These are phyloP conservation scores for Tenthredo amoena DNA, from an alignment of 2,888 invertebrate species.

Conservation along the genomic window DNA sequence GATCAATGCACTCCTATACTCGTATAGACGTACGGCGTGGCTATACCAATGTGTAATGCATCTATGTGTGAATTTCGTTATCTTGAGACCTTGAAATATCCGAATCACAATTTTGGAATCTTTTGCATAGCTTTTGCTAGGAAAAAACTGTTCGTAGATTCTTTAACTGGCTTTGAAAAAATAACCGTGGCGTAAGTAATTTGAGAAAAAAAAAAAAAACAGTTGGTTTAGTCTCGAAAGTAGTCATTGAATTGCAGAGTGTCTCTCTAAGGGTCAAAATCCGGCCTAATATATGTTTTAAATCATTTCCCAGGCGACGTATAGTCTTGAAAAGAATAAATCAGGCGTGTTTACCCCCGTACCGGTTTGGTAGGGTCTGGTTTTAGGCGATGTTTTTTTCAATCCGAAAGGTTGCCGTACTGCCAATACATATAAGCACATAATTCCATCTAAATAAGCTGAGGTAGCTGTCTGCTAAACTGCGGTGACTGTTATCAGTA, in stretches of 20 bases:
- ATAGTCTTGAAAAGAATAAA: constrained; percentile 21
- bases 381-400: constrained; percentile 12
- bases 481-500: background rate
- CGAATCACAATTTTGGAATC: background rate
- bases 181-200: background rate
- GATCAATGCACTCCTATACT: background rate
- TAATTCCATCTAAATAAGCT: background rate
- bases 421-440: background rate
- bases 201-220: background rate
- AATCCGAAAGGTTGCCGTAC: background rate
- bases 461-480: background rate
- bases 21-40: background rate
- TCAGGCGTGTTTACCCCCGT: constrained; percentile 13
- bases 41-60: too few relatives aligned
- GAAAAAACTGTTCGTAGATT: background rate
- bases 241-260: background rate
- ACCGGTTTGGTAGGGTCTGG: constrained; percentile 25
- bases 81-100: background rate
- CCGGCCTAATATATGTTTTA: background rate
- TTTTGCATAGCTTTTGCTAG: background rate
- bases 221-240: background rate
- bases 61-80: background rate
- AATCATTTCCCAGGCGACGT: constrained; percentile 24
- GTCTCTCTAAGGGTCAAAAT: constrained; percentile 7
- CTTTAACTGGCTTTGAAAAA: background rate